A percentile compares a stretch with the other conserved stretches of the same genome.
Conservation (phyloP, 1,140 invertebrate species). For the Plutomurus gul region DNA sequence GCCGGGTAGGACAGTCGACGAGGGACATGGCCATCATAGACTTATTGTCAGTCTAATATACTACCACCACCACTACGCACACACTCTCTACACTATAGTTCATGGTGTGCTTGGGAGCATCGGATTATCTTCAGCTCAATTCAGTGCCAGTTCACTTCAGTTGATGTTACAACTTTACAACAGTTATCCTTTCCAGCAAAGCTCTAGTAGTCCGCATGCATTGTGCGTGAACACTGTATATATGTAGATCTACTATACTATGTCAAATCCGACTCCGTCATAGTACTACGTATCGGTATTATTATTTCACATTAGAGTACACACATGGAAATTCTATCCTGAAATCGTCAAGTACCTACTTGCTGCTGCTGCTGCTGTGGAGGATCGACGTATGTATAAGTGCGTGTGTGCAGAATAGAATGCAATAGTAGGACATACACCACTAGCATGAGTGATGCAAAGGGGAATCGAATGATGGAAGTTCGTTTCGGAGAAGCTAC, state of each 20-base stretch:
- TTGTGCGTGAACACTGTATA: too few species aligned
- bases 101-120: too few species aligned
- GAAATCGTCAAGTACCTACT: neutral
- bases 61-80: neutral
- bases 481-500: neutral
- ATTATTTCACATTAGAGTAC: neutral
- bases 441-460: slow-evolving; percentile 8
- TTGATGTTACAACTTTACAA: neutral
- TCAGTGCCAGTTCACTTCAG: too few species aligned
- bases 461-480: slow-evolving; percentile 13
- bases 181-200: neutral
- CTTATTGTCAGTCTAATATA: slow-evolving; percentile 25
- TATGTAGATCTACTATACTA: too few species aligned
- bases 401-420: neutral
- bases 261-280: too few species aligned
- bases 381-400: neutral
- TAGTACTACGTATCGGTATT: neutral
- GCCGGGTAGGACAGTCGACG: too few species aligned
- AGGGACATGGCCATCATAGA: slow-evolving; percentile 14
- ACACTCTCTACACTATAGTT: neutral
- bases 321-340: neutral
- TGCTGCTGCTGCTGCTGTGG: too few species aligned
- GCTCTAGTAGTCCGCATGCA: neutral
- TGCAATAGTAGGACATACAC: too few species aligned
- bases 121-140: slow-evolving; percentile 3